Base-by-base conservation (phyloP, 1,140 invertebrate species). In the Ptiloglossa arizonensis region DNA sequence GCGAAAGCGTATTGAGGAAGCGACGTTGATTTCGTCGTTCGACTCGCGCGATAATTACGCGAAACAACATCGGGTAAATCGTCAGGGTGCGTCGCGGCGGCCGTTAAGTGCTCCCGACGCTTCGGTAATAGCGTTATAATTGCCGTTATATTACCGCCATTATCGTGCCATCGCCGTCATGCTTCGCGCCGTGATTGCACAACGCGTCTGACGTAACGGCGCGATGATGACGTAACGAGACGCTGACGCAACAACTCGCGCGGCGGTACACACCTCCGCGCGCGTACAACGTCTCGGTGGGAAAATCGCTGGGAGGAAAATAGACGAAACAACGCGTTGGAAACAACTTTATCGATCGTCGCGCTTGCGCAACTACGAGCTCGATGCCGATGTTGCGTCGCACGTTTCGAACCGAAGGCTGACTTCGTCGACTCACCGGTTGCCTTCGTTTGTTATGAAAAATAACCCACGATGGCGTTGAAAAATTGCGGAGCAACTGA, bases 81-180 rank as follows among this genome's bases (percentile, higher is more conserved):
- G 66, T 81, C 72, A 68, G 66, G 5, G 24, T 46, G 17, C 52
- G 32, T 29, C 13, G 67, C 1, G 27, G 38, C 22, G 50, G 50
- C 48, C 38, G 64, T 82, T 83, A 81, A 83, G 80, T 71, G 68
- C 63, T 79, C 74, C 50, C 71, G 68, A 72, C 68, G 80, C 68
- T 82, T 83, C 64, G 50, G 68, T 78, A 85, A 85, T 84, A 79
- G 68, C 70, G 79, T 74, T 81, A 76, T 85, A 85, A 84, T 85
- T 84, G 82, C 70, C 73, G 74, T 84, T 84, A 83, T 67, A 84
- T 84, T 78, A 71, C 82, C 57, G 35, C 69, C 79, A 85, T 85
- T 85, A 81, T 73, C 79, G 79, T 72, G 64, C 41, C 54, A 68
- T 74, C 69, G 29, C 46, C 82, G 68, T 78, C 64, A 62, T 66